phyloP scores from a whole-genome alignment of 92 coral and sea anemone genomes.

The Porites cylindrica region DNA sequence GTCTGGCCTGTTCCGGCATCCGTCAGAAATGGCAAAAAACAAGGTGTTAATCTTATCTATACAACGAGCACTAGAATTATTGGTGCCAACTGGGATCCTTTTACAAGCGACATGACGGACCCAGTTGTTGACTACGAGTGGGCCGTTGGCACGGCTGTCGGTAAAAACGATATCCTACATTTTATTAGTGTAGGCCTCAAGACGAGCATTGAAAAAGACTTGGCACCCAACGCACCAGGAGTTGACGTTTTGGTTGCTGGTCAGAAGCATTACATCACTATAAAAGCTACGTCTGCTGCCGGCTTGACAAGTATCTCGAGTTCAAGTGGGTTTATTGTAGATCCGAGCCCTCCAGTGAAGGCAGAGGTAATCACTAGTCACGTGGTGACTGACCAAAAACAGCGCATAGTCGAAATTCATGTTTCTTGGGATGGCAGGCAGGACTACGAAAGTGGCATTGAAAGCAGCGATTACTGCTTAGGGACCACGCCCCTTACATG shows the following conservation, averaged over 20 bases:
- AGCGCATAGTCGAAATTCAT: constrained; percentile 62
- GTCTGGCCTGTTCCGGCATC: constrained; percentile 89
- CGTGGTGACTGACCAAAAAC: constrained; percentile 64
- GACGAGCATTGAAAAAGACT: constrained; percentile 59
- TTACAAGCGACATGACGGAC: constrained; percentile 76
- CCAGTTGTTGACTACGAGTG: constrained; percentile 89
- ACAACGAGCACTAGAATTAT: constrained; percentile 72
- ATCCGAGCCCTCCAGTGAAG: constrained; percentile 78
- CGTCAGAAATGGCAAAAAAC: constrained; percentile 74
- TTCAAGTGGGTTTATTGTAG: constrained; percentile 90
- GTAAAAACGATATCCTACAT: constrained; percentile 73
- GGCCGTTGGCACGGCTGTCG: constrained; percentile 85
- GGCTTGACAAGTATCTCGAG: constrained; percentile 73
- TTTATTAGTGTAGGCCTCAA: constrained; percentile 79
- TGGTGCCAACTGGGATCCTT: constrained; percentile 90
- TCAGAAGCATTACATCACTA: constrained; percentile 79
- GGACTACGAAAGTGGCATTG: constrained; percentile 84
- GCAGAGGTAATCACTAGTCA: constrained; percentile 68
- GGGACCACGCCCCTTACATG: constrained; percentile 83
- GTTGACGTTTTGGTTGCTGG: constrained; percentile 73
- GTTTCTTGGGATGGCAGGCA: constrained; percentile 76
- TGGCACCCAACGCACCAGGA: constrained; percentile 77
- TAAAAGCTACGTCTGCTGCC: constrained; percentile 78
- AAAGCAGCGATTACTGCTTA: constrained; percentile 73
- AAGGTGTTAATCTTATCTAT: constrained; percentile 64